Percentiles rank a stretch among this genome's conserved stretches.
Conservation (phyloP, 2,888 invertebrate species). For the Tachina fera region DNA sequence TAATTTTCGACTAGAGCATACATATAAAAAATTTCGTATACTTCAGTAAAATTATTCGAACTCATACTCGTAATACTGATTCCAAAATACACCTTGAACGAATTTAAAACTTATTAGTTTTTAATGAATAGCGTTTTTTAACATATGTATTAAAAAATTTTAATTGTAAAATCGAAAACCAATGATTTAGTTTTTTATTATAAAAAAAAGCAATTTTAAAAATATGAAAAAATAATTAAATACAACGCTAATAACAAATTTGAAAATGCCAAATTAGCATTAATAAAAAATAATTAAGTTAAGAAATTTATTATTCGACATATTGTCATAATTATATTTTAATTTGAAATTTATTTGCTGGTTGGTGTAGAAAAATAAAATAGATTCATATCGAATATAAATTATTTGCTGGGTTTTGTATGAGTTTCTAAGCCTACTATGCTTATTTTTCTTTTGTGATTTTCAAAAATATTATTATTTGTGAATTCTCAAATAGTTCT, state of each 20-base stretch:
- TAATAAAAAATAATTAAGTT: conserved; percentile 22
- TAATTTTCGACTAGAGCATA: too few species aligned
- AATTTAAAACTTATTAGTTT: conserved; percentile 67
- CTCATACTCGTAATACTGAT: conserved; percentile 25
- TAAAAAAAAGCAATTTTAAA: conserved; percentile 11
- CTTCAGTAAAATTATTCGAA: not conserved
- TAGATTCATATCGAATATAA: too few species aligned
- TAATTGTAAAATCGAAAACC: conserved; percentile 5
- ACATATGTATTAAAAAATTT: conserved; percentile 10
- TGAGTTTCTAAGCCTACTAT: too few species aligned
- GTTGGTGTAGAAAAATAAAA: too few species aligned
- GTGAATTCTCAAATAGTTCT: too few species aligned
- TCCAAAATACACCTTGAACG: conserved; percentile 57
- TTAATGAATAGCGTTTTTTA: conserved; percentile 46
- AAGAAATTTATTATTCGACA: too few species aligned
- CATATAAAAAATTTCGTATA: not conserved
- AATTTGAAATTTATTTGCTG: too few species aligned
- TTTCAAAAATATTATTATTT: too few species aligned
- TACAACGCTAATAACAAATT: conserved; percentile 7
- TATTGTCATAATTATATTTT: too few species aligned
- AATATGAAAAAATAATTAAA: conserved; percentile 5
- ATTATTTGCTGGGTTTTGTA: too few species aligned
- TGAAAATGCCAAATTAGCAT: conserved; percentile 53
- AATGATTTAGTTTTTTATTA: conserved; percentile 51
- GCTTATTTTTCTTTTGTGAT: too few species aligned